phyloP scores from a whole-genome alignment of 2,113 vertebrate species.

The Rhabdornis inornatus region DNA sequence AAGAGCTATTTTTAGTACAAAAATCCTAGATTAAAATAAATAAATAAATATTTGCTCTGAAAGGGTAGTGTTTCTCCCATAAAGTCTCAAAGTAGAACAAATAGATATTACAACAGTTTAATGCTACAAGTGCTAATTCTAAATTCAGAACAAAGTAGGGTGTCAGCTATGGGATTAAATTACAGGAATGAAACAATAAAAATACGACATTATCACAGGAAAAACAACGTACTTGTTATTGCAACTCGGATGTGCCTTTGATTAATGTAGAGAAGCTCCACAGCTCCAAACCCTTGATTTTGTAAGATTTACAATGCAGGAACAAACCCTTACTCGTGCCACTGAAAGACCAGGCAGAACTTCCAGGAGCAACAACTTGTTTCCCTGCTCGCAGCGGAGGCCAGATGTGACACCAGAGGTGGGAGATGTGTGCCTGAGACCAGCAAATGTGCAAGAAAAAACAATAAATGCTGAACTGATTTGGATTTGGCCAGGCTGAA shows the following conservation, averaged over 20 bases:
- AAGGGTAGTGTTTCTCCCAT: not conserved
- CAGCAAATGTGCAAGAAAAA: not conserved
- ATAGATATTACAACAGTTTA: not conserved
- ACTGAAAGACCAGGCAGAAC: not conserved
- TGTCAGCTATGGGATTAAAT: not conserved
- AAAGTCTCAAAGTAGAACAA: not conserved
- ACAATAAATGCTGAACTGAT: not conserved
- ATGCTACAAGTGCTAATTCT: not conserved
- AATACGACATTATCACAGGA: not conserved
- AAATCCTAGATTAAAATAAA: not conserved
- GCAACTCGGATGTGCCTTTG: not conserved
- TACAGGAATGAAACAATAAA: not conserved
- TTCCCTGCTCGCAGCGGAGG: fast-evolving
- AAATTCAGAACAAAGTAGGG: not conserved
- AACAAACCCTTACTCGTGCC: not conserved
- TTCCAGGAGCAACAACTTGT: not conserved
- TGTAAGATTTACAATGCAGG: fast-evolving
- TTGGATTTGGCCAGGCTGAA: not conserved
- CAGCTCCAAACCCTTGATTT: not conserved
- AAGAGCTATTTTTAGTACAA: not conserved
- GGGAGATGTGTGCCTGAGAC: not conserved
- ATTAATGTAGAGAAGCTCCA: not conserved
- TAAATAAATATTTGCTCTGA: not conserved
- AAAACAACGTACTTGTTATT: not conserved
- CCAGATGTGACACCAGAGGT: not conserved